Base-by-base conservation (phyloP, 2,888 invertebrate genomes). In the Agriopis leucophaearia region DNA sequence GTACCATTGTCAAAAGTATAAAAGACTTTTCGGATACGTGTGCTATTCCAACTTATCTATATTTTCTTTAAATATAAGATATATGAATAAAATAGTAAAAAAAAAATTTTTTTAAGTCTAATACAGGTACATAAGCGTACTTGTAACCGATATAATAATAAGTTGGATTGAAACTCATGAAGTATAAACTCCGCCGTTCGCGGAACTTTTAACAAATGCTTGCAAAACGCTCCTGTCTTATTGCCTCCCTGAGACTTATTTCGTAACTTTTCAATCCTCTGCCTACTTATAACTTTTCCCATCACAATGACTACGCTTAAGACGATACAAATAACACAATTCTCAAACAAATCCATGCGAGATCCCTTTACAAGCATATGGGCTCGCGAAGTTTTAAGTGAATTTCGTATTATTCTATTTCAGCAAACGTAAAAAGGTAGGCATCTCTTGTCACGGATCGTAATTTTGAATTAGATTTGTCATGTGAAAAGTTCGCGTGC, bases 231-330 rank as follows among this genome's bases (percentile, higher is more conserved):
- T 82, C 76, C 74, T 81, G 82, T 88, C 81, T 84, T 86, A 83
- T 84, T 84, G 86, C 82, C 80, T 85, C 74, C 77, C 73, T 67
- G 81, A 82, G 84, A 88, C 83, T 85, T 87, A 87, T 86, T 83
- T 83, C 78, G 75, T 76, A 88, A 89, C 84, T 88, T 89, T 87
- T 82, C 87, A 88, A 88, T 88, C 85, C 86, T 85, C 77, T 74
- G 82, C 79, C 82, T 85, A 83, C 85, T 89, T 88, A 86, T 83
- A 90, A 90, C 89, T 90, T 90, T 90, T 88, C 85, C 88, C 87
- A 90, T 90, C 88, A 88, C 83, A 83, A 84, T 86, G 86, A 86
- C 82, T 85, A 77, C 79, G 82, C 82, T 88, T 88, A 86, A 85
- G 85, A 85, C 81, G 85, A 85, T 87, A 88, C 88, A 87, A 88